These are phyloP conservation scores for Bungarus multicinctus DNA, from an alignment of 2,113 vertebrate genomes.

Conservation along the genomic window DNA sequence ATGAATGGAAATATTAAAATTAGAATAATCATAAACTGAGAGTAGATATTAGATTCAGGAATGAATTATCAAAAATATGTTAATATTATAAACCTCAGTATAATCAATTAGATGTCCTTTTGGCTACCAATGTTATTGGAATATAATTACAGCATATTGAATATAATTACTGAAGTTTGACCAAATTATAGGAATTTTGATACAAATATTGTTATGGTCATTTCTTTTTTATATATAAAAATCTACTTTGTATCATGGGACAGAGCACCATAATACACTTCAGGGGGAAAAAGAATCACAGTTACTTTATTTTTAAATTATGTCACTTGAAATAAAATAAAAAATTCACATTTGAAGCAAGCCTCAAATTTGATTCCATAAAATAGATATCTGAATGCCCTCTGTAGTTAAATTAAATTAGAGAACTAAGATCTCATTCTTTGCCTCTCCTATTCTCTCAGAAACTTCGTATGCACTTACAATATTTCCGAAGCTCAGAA, in stretches of 20 bases:
- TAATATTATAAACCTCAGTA: neutral
- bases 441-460: neutral
- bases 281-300: neutral
- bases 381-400: neutral
- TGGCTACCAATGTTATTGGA: neutral
- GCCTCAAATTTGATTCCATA: neutral
- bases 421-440: neutral
- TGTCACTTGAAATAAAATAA: neutral
- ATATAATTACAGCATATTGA: neutral
- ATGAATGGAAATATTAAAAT: neutral
- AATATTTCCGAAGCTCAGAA: neutral
- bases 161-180: neutral
- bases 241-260: neutral
- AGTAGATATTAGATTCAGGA: neutral
- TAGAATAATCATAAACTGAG: neutral
- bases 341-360: neutral
- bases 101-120: neutral
- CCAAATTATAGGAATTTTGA: neutral
- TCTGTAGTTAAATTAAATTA: neutral
- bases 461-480: neutral
- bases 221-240: neutral
- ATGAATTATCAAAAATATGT: neutral
- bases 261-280: neutral
- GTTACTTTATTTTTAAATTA: neutral
- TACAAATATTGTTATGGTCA: neutral